Base-by-base conservation (phyloP, 2,888 invertebrate genomes). In the Patella ulyssiponensis region DNA sequence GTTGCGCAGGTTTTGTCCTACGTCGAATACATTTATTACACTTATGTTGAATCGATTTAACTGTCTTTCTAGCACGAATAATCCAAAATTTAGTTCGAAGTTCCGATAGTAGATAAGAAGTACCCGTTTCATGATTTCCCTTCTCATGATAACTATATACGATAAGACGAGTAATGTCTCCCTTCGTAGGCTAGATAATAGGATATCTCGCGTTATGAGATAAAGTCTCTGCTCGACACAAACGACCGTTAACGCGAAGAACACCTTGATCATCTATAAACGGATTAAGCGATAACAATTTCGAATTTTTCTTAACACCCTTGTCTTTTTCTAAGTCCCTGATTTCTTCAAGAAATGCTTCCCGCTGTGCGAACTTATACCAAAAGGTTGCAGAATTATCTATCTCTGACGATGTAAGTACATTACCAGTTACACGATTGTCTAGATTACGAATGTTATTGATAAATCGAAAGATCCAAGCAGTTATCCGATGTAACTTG, bases 81-180 rank as follows among this genome's bases (percentile, higher is more conserved):
- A 82, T 78, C 80, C 78, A 79, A 72, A 71, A 82, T 54, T 76
- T 64, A 15, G 77, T n/a, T 11, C 75, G 76, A 17, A 81, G 15
- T 11, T 51, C 58, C 33, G 74, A 69, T 17, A 81, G 56, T 14
- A 69, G 33, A 20, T 78, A 78, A 54, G 81, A 78, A 12, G 76
- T 76, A 17, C 81, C 80, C 5, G 33, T 69, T 14, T 58, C 53
- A 54, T 78, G 79, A 52, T 72, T 54, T 23, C 75, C 76, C 44
- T 74, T 15, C 14, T 71, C 74, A 69, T 81, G 81, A 70, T 77
- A 33, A 44, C 73, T 20, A 17, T 33, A 72, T 2, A 81, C 56
- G 15, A 81, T 64, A 5, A 81, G 74, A 52, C 76, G 74, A 56
- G 81, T 81, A 4, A 81, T 44, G 52, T 54, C 70, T 56, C 58